These are phyloP conservation scores for Tetramorium bicarinatum DNA, from an alignment of 2,888 invertebrate species.

Conservation along the genomic window DNA sequence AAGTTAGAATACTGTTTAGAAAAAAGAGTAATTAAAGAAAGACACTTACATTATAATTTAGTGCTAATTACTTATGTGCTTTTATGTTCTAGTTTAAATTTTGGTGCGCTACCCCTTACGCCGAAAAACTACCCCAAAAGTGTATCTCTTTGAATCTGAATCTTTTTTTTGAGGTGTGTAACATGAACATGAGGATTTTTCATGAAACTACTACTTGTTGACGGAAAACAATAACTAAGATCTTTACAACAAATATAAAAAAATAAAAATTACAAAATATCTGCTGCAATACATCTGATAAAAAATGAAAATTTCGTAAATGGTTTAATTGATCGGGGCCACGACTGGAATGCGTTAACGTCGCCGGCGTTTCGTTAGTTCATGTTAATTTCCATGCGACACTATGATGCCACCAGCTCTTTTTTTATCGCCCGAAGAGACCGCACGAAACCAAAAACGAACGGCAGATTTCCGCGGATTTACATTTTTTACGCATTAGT, in stretches of 20 bases:
- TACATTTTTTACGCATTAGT: slow-evolving; percentile 33
- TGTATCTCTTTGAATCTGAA: too few species aligned
- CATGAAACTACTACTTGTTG: background rate
- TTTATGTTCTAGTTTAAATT: too few species aligned
- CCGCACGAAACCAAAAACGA: background rate
- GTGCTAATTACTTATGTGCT: too few species aligned
- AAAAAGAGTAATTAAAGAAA: too few species aligned
- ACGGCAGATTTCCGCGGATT: slow-evolving; percentile 3
- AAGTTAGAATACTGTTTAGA: too few species aligned
- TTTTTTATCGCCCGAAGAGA: slow-evolving; percentile 10
- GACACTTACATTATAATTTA: too few species aligned
- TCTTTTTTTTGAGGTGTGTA: too few species aligned
- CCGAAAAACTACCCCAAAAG: too few species aligned
- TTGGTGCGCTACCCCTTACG: too few species aligned
- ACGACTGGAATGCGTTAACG: slow-evolving; percentile 7
- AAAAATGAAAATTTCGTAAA: slow-evolving; percentile 11
- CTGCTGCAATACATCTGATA: background rate
- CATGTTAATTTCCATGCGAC: slow-evolving; percentile 8
- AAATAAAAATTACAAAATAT: background rate
- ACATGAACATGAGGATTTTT: background rate
- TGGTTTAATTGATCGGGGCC: background rate
- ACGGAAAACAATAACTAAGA: background rate
- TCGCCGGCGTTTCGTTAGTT: slow-evolving; percentile 26
- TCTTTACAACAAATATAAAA: background rate
- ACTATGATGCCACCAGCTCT: background rate